phyloP scores from a whole-genome alignment of 1,140 invertebrate genomes.

The Caenorhabditis remanei region DNA sequence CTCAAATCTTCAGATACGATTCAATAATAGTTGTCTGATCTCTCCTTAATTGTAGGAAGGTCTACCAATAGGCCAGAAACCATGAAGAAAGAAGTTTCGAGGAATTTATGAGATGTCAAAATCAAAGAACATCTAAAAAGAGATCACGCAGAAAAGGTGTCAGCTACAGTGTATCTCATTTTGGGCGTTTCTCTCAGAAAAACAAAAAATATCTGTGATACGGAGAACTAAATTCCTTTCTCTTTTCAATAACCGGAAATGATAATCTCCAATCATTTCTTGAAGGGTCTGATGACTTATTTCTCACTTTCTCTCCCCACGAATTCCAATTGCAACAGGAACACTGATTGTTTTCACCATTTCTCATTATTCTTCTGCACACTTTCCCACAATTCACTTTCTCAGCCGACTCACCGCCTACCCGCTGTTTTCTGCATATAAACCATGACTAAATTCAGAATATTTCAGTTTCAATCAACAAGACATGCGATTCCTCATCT shows the following conservation, averaged over 20 bases:
- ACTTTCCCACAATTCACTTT: neutral
- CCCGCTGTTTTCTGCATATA: neutral
- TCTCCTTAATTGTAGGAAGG: too few species aligned
- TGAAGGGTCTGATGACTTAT: neutral
- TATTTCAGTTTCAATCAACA: conserved; percentile 6
- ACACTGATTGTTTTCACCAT: neutral
- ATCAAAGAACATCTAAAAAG: neutral
- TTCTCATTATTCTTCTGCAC: neutral
- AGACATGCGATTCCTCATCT: conserved; percentile 48
- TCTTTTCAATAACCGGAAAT: neutral
- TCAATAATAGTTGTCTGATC: too few species aligned
- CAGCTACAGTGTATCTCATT: conserved; percentile 14
- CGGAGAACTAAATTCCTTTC: neutral
- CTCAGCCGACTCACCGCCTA: neutral
- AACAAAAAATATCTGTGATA: neutral
- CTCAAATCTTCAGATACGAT: too few species aligned
- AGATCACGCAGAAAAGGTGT: neutral
- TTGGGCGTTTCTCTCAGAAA: neutral
- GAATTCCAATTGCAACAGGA: neutral
- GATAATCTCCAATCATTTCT: neutral
- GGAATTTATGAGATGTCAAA: neutral
- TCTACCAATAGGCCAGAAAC: too few species aligned
- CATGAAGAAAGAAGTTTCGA: too few species aligned
- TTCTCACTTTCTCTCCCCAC: neutral
- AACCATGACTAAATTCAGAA: neutral